Conservation (phyloP, 2,888 invertebrate species). For the Lordiphosa fenestrarum region DNA sequence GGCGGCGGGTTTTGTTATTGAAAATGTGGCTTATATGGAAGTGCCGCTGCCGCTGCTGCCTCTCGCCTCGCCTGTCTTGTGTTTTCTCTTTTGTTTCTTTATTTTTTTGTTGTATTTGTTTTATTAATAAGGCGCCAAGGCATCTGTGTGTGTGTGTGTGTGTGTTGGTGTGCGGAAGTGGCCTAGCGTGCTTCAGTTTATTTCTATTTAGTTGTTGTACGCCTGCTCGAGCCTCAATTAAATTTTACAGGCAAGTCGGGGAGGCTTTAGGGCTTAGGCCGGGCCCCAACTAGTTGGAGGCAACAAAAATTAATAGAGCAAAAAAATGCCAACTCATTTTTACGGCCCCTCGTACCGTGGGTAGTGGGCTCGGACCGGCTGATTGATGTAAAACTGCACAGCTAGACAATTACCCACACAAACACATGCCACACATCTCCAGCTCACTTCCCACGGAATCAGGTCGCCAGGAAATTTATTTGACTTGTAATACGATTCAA, state of each 20-base stretch:
- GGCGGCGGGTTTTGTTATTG: constrained; percentile 53
- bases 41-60: constrained; percentile 32
- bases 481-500: constrained; percentile 66
- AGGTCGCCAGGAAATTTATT: constrained; percentile 57
- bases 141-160: constrained; percentile 24
- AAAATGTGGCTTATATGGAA: constrained; percentile 68
- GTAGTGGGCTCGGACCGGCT: neutral
- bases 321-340: constrained; percentile 63
- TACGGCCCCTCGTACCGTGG: constrained; percentile 18
- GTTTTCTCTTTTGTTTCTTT: too few species aligned
- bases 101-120: constrained; percentile 51
- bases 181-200: constrained; percentile 56
- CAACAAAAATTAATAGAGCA: constrained; percentile 66
- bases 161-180: constrained; percentile 44
- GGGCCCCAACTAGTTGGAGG: constrained; percentile 25
- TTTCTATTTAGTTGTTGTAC: constrained; percentile 48
- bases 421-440: neutral
- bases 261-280: constrained; percentile 37
- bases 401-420: neutral
- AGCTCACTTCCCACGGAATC: neutral
- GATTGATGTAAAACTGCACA: neutral
- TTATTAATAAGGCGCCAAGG: constrained; percentile 59
- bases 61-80: neutral
- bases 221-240: constrained; percentile 51
- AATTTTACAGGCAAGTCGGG: constrained; percentile 53